Evolutionary conservation across 2,888 invertebrate genomes (phyloP), one percentile per base, ranked within the genome.

Genomic region (Andrena flavipes): DNA sequence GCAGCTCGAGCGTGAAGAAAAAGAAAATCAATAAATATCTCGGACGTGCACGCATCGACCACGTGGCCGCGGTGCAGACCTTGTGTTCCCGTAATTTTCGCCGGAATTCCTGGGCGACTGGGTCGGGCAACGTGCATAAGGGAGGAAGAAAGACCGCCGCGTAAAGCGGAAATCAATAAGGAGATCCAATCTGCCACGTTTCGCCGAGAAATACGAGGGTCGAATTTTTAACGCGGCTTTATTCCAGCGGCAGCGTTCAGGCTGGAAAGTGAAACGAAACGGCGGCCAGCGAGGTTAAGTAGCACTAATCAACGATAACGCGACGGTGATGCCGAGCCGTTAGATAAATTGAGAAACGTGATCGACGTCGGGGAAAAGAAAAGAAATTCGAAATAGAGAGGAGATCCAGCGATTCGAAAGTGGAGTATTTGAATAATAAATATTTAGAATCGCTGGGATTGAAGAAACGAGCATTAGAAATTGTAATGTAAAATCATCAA

Each of bases 11-110:
- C 51, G 69, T 54, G 59, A 74, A 67, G 54, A 70, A 51, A 70
- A 62, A 62, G 54, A 76, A 79, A 79, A 79, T 79, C 81, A 70
- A 82, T 82, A 82, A 81, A 81, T 81, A 80, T 80, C 77, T 80
- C 67, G 71, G 71, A 72, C 69, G 73, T 78, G 77, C 59, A 81
- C 60, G 63, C 79, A 23, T 42, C 65, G 65, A 10, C 59, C 30
- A 54, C 68, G 42, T 62, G 76, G 26, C 65, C 26, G 26, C 51
- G 29, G 54, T 42, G 42, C 48, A 10, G 69, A 48, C 68, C 63
- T 63, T 59, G 26, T 49, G 64, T 69, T 70, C 75, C n/a, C 64
- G 75, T 68, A 69, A 76, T 76, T 71, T 76, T 67, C 70, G 26
- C 20, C 60, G 54, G 65, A 67, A 80, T 76, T 76, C 42, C 80